Conservation (phyloP, 2,797 vertebrate species). For the Pristis pectinata region DNA sequence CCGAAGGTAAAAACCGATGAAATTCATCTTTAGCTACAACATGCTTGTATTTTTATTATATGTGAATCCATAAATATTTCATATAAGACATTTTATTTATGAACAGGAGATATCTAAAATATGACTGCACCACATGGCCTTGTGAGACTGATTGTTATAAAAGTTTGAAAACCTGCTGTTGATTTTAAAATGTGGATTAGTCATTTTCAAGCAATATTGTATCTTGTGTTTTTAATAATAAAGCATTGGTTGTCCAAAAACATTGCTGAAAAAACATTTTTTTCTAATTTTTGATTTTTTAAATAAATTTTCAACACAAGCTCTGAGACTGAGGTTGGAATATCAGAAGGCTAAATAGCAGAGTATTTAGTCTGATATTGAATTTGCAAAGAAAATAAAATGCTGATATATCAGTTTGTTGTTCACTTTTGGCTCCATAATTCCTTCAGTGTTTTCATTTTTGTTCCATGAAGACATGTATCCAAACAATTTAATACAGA, state of each 20-base stretch:
- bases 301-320: not conserved
- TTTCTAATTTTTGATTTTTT: not conserved
- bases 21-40: too few species aligned
- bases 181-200: not conserved
- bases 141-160: not conserved
- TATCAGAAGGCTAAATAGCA: not conserved
- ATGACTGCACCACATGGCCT: not conserved
- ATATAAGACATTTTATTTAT: not conserved
- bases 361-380: slow-evolving; percentile 1
- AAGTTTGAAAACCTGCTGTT: not conserved
- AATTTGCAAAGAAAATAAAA: not conserved
- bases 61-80: not conserved
- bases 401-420: not conserved
- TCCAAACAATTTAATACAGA: not conserved
- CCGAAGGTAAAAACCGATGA: too few species aligned
- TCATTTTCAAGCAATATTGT: not conserved
- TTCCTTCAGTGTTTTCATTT: not conserved
- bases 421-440: not conserved
- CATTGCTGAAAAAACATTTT: not conserved
- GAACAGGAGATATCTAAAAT: not conserved
- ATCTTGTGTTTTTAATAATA: not conserved
- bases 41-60: not conserved
- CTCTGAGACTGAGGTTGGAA: not conserved
- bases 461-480: not conserved
- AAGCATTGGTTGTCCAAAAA: not conserved